Evolutionary conservation across 2,113 vertebrate species (phyloP).

Genomic region (Scopus umbretta): DNA sequence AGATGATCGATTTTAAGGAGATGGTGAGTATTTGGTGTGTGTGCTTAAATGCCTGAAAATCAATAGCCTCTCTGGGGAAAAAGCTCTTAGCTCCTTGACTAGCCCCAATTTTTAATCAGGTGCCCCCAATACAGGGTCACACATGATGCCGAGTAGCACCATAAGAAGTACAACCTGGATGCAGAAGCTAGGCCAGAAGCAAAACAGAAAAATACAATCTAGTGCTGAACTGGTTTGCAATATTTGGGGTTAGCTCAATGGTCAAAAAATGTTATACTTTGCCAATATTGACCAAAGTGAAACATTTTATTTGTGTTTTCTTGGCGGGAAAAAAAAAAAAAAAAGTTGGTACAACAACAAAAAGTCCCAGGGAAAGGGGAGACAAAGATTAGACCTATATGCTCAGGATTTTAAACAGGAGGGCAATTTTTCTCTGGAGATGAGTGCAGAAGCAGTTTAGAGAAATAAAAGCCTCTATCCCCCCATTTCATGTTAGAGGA

Average conservation of each 20-base stretch:
- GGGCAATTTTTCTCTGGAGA: background rate
- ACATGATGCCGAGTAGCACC: background rate
- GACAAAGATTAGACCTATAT: background rate
- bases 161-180: background rate
- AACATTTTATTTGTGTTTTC: background rate
- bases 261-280: background rate
- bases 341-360: background rate
- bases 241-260: background rate
- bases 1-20: background rate
- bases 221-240: background rate
- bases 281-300: background rate
- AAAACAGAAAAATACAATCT: background rate
- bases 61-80: background rate
- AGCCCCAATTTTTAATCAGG: background rate
- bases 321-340: background rate
- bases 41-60: background rate
- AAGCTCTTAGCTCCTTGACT: background rate
- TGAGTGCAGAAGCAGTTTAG: background rate
- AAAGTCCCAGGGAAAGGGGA: background rate
- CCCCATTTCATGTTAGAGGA: background rate
- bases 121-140: background rate
- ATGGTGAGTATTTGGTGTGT: background rate
- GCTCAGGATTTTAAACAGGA: background rate
- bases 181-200: background rate
- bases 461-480: background rate